Percentiles rank a stretch among this genome's conserved stretches.
Conservation (phyloP, 2,888 invertebrate species). For the Tipula vernalis region DNA sequence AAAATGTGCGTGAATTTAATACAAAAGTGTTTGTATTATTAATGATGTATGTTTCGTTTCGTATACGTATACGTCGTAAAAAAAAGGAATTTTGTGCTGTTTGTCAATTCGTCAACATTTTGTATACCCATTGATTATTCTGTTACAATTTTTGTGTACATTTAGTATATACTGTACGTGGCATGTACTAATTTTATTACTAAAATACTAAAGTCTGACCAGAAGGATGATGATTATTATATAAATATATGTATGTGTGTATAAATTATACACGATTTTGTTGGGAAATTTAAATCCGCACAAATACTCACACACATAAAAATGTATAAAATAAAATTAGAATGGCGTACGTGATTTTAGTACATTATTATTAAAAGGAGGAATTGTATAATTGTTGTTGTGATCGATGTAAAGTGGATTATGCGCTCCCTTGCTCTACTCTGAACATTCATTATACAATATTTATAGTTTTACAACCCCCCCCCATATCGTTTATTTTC, state of each 20-base stretch:
- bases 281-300: background rate
- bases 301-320: background rate
- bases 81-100: background rate
- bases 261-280: background rate
- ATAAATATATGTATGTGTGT: background rate
- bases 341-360: background rate
- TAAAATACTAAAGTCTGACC: background rate
- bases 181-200: background rate
- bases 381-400: background rate
- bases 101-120: background rate
- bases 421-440: background rate
- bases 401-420: background rate
- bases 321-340: background rate
- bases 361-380: background rate
- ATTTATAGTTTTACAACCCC: background rate
- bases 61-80: background rate
- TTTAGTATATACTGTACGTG: background rate
- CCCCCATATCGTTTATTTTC: background rate
- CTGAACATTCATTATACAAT: too few relatives aligned
- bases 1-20: background rate
- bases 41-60: background rate
- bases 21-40: background rate
- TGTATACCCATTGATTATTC: background rate
- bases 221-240: background rate
- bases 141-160: background rate